A percentile compares a stretch with the other conserved stretches of the same genome.
phyloP scores from a whole-genome alignment of 2,888 invertebrate genomes.

The Itoplectis maculator region DNA sequence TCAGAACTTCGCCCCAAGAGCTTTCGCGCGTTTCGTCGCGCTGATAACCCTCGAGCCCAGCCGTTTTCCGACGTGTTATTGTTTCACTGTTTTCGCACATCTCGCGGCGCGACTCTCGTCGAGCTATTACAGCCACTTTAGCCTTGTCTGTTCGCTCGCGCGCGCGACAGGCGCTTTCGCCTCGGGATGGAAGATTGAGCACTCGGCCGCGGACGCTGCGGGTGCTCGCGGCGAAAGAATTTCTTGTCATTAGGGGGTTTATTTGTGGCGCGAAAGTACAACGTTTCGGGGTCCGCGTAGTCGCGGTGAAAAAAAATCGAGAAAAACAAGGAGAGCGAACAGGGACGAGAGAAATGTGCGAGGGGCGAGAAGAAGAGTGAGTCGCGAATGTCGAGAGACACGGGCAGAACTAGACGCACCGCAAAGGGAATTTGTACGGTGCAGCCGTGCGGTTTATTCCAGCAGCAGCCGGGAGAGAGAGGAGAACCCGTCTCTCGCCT shows the following conservation, averaged over 20 bases:
- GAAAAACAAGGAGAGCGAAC: conserved; percentile 9
- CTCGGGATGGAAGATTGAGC: conserved; percentile 34
- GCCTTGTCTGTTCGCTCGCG: background rate
- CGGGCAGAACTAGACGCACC: conserved; percentile 12
- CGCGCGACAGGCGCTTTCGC: conserved; percentile 39
- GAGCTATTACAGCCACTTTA: conserved; percentile 61
- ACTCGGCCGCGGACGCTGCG: conserved; percentile 52
- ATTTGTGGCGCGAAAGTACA: conserved; percentile 58
- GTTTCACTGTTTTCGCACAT: conserved; percentile 54
- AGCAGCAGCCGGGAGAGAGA: background rate
- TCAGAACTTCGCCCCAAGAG: conserved; percentile 12
- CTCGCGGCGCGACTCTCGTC: conserved; percentile 57
- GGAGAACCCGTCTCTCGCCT: conserved; percentile 50
- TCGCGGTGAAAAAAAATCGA: conserved; percentile 16
- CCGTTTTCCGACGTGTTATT: conserved; percentile 42
- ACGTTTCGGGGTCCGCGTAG: background rate
- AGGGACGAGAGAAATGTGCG: conserved; percentile 35
- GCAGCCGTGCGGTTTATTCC: conserved; percentile 36
- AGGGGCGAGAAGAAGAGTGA: conserved; percentile 43
- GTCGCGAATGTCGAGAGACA: conserved; percentile 16
- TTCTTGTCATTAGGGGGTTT: conserved; percentile 66
- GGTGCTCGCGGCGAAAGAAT: conserved; percentile 68
- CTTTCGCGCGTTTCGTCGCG: background rate
- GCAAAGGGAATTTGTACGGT: conserved; percentile 60
- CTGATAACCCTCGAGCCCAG: background rate